Evolutionary conservation across 2,113 vertebrate species (phyloP).

Genomic region (Aegotheles bennettii): DNA sequence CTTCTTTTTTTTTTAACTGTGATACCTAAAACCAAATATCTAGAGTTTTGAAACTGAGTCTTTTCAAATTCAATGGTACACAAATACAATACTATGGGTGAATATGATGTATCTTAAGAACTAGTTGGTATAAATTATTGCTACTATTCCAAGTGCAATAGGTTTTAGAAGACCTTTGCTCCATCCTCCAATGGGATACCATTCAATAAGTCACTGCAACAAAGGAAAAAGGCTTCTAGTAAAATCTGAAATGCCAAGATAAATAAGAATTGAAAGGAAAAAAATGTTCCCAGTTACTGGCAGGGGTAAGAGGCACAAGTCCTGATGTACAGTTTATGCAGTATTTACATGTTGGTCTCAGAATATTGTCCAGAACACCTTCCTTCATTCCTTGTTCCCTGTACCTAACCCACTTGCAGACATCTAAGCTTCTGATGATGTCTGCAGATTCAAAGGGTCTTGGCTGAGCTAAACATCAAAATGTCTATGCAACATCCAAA

Average conservation of each 20-base stretch:
- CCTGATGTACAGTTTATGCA: not conserved
- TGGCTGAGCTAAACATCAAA: not conserved
- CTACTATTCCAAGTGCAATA: not conserved
- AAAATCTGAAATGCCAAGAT: not conserved
- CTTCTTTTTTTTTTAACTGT: not conserved
- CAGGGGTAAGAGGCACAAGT: not conserved
- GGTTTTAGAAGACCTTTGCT: not conserved
- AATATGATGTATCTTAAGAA: not conserved
- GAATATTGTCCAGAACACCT: not conserved
- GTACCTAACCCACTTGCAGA: not conserved
- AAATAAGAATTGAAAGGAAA: not conserved
- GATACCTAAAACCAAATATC: not conserved
- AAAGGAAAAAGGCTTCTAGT: not conserved
- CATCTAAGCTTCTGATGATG: not conserved
- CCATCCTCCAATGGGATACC: not conserved
- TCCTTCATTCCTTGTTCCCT: not conserved
- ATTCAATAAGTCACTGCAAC: not conserved
- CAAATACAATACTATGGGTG: not conserved
- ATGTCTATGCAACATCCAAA: not conserved
- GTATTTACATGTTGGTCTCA: not conserved
- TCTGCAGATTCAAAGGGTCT: not conserved
- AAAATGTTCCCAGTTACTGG: not conserved
- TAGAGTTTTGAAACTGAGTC: not conserved
- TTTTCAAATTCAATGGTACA: not conserved
- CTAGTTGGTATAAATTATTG: not conserved